These are phyloP conservation scores for Sitophilus oryzae DNA, from an alignment of 1,140 invertebrate species.

Conservation along the genomic window DNA sequence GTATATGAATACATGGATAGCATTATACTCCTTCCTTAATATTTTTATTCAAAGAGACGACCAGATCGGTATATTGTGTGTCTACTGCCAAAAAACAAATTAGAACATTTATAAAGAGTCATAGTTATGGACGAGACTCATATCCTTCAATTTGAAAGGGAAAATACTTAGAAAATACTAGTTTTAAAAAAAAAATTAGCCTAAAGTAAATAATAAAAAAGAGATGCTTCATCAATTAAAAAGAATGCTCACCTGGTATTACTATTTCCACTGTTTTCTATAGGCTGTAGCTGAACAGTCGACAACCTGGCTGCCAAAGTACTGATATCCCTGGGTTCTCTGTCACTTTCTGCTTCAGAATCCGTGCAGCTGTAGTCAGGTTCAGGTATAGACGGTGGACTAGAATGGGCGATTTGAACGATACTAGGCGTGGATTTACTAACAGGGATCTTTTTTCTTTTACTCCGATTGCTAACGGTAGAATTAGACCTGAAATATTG, in stretches of 20 bases:
- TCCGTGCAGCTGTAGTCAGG: constrained; percentile 84
- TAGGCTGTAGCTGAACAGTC: constrained; percentile 33
- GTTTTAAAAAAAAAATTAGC: too few relatives aligned
- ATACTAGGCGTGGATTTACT: constrained; percentile 45
- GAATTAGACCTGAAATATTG: constrained; percentile 20
- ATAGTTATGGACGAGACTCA: too few relatives aligned
- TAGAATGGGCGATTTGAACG: constrained; percentile 30
- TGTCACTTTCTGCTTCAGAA: constrained; percentile 50
- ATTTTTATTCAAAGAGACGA: too few relatives aligned
- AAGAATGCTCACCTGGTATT: constrained; percentile 62
- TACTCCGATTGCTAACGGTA: constrained; percentile 19
- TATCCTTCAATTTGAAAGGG: too few relatives aligned
- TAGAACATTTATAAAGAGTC: too few relatives aligned
- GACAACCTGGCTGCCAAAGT: constrained; percentile 32
- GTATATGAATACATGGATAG: too few relatives aligned
- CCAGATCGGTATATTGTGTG: too few relatives aligned
- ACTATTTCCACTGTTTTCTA: constrained; percentile 62
- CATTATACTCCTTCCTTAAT: too few relatives aligned
- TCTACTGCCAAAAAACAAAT: too few relatives aligned
- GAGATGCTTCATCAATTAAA: neutral
- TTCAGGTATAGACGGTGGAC: constrained; percentile 75
- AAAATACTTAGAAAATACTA: too few relatives aligned
- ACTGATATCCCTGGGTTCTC: constrained; percentile 26
- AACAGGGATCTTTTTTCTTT: constrained; percentile 43
- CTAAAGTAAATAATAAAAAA: constrained; percentile 1